phyloP scores from a whole-genome alignment of 37 sponge, comb jelly and placozoan species.

The Petrosia ficiformis region DNA sequence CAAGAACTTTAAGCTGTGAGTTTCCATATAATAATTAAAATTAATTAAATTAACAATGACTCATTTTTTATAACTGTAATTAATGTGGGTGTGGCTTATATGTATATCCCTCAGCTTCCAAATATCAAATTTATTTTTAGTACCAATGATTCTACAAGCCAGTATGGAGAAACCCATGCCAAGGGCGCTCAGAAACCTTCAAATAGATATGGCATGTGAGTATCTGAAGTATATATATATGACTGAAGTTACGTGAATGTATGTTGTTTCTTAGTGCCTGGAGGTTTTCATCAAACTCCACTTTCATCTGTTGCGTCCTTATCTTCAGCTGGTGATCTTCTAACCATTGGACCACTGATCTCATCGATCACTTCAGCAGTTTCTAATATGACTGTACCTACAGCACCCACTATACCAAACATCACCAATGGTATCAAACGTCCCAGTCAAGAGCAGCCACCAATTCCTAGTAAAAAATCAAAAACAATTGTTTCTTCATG shows the following conservation, averaged over 20 bases:
- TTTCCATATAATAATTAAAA: too few species aligned
- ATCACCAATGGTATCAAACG: neutral
- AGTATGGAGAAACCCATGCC: neutral
- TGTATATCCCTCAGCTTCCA: neutral
- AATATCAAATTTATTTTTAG: neutral
- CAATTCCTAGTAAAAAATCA: neutral
- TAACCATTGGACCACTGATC: too few species aligned
- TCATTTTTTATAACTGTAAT: neutral
- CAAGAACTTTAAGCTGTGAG: neutral
- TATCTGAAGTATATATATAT: neutral
- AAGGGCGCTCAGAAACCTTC: conserved; percentile 41
- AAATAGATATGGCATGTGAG: conserved; percentile 58
- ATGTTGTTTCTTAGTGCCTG: neutral
- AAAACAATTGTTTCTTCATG: too few species aligned
- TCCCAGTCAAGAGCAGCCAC: neutral
- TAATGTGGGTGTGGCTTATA: too few species aligned
- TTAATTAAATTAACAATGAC: neutral
- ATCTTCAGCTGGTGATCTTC: too few species aligned
- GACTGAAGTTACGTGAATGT: conserved; percentile 4
- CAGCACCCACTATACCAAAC: conserved; percentile 5
- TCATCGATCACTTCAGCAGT: too few species aligned
- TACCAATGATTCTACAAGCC: neutral
- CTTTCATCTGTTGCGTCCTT: neutral
- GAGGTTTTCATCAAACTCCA: neutral
- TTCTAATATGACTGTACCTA: too few species aligned